Evolutionary conservation across 2,113 vertebrate species (phyloP).

Genomic region (Steatornis caripensis): DNA sequence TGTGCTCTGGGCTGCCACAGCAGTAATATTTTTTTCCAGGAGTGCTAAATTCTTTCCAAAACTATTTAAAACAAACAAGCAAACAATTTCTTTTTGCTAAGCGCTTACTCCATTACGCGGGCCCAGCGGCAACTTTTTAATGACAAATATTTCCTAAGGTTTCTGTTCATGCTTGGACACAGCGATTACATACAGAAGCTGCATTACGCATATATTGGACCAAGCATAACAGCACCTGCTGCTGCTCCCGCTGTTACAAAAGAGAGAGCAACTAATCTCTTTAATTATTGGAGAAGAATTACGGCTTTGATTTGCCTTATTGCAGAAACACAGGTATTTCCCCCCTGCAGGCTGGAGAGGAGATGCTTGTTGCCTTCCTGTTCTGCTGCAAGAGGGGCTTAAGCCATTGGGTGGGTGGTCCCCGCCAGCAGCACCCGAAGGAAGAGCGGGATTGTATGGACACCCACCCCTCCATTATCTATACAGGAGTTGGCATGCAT

Average conservation of each 20-base stretch:
- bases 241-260: constrained; percentile 37
- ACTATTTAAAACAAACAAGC: neutral
- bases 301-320: constrained; percentile 28
- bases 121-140: neutral
- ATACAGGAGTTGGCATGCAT: rapidly evolving
- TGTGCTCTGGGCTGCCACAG: neutral
- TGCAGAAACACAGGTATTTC: neutral
- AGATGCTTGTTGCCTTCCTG: neutral
- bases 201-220: neutral
- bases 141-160: neutral
- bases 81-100: neutral
- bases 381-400: neutral
- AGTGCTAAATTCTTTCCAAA: neutral
- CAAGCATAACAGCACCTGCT: neutral
- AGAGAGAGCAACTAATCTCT: constrained; percentile 25
- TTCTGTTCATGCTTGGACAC: neutral
- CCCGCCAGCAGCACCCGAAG: rapidly evolving
- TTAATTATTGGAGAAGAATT: constrained; percentile 42
- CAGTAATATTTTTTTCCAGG: neutral
- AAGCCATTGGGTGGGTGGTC: neutral
- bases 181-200: neutral
- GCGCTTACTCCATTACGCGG: neutral
- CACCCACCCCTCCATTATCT: neutral
- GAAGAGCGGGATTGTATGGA: neutral
- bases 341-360: neutral